These are phyloP conservation scores for Clitarchus hookeri DNA, from an alignment of 2,888 invertebrate genomes.

Conservation along the genomic window DNA sequence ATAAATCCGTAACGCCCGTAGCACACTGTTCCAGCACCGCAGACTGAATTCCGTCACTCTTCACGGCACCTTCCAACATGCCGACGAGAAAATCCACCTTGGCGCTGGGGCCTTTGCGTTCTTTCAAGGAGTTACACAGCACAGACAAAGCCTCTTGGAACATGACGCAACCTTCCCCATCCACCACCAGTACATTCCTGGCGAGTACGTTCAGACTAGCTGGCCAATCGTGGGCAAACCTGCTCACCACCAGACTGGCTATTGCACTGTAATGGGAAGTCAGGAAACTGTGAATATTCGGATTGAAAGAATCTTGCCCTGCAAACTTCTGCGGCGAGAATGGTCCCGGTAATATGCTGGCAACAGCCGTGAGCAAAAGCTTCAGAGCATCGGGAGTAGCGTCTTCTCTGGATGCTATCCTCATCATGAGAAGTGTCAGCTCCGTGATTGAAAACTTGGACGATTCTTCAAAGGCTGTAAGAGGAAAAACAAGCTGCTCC, in stretches of 20 bases:
- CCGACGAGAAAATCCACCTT: constrained; percentile 54
- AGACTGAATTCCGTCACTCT: constrained; percentile 63
- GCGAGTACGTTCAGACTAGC: constrained; percentile 19
- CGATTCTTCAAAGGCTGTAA: neutral
- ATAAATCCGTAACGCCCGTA: neutral
- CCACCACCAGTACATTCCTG: constrained; percentile 58
- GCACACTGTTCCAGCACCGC: constrained; percentile 55
- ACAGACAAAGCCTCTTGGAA: constrained; percentile 57
- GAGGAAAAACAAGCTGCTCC: neutral
- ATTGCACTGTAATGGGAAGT: constrained; percentile 59
- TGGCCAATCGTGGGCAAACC: constrained; percentile 65
- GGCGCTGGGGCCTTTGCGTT: constrained; percentile 48
- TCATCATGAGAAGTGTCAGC: neutral
- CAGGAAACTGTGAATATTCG: constrained; percentile 53
- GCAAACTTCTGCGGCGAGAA: constrained; percentile 70
- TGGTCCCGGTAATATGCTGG: constrained; percentile 59
- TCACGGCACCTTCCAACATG: constrained; percentile 58
- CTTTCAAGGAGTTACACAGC: constrained; percentile 58
- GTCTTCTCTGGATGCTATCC: neutral
- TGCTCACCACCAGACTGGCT: constrained; percentile 57
- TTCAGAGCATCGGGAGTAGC: neutral
- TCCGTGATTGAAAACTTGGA: neutral
- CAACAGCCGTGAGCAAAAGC: neutral
- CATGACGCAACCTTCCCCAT: constrained; percentile 54
- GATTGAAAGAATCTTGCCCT: constrained; percentile 56